Evolutionary conservation across 2,888 invertebrate species (phyloP).

Genomic region (Eulithis prunata): DNA sequence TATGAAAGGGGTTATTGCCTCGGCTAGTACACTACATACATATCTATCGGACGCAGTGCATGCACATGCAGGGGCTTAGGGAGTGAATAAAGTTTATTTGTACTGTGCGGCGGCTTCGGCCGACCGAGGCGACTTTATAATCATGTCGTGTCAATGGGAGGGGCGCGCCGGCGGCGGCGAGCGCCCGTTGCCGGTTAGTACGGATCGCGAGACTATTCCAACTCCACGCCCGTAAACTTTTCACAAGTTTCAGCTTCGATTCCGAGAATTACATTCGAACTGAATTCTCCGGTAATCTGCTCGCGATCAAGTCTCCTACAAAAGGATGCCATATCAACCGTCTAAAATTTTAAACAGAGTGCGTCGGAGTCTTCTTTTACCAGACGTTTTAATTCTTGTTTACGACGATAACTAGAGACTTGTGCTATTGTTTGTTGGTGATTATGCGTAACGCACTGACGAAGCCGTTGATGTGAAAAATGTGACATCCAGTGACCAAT

Average conservation of each 20-base stretch:
- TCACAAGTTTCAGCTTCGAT: slow-evolving; percentile 50
- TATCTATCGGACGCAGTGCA: slow-evolving; percentile 70
- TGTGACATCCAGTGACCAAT: slow-evolving; percentile 63
- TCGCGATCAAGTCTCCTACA: slow-evolving; percentile 35
- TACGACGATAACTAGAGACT: slow-evolving; percentile 75
- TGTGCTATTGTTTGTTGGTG: slow-evolving; percentile 36
- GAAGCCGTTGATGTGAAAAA: slow-evolving; percentile 57
- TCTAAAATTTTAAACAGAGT: slow-evolving; percentile 73
- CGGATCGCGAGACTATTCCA: slow-evolving; percentile 62
- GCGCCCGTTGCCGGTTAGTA: slow-evolving; percentile 62
- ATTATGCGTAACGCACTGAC: slow-evolving; percentile 32
- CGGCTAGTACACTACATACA: slow-evolving; percentile 51
- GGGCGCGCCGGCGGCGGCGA: slow-evolving; percentile 64
- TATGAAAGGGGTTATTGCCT: slow-evolving; percentile 81
- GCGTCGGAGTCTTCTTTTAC: slow-evolving; percentile 69
- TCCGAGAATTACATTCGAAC: slow-evolving; percentile 42
- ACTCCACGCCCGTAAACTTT: slow-evolving; percentile 51
- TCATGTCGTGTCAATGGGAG: slow-evolving; percentile 73
- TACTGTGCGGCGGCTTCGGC: slow-evolving; percentile 61
- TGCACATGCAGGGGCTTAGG: slow-evolving; percentile 61
- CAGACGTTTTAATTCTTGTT: slow-evolving; percentile 77
- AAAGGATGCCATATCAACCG: slow-evolving; percentile 77
- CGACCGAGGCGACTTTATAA: slow-evolving; percentile 69
- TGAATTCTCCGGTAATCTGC: slow-evolving; percentile 37
- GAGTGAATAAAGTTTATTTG: slow-evolving; percentile 83